Evolutionary conservation across 2,113 vertebrate species (phyloP).

Genomic region (Protobothrops flavoviridis): DNA sequence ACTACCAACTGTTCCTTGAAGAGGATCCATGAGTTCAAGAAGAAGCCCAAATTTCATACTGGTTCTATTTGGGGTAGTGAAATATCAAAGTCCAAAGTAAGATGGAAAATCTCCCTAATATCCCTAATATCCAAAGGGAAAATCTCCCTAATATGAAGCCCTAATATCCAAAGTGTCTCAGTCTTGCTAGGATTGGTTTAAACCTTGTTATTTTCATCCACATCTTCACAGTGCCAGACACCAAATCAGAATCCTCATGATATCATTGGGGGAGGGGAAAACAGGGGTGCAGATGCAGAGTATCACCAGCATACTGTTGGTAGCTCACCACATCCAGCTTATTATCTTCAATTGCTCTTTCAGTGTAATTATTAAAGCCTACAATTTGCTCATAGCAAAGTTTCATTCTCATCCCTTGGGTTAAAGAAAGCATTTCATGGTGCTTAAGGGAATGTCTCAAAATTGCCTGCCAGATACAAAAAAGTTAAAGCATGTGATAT

Average conservation of each 20-base stretch:
- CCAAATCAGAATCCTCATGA: not conserved
- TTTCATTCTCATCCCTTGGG: not conserved
- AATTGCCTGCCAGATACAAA: not conserved
- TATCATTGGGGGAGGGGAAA: not conserved
- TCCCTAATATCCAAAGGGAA: too few relatives aligned
- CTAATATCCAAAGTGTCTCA: too few relatives aligned
- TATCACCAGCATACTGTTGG: not conserved
- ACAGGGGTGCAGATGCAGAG: not conserved
- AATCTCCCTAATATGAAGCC: too few relatives aligned
- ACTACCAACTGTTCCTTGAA: not conserved
- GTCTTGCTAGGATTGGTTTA: too few relatives aligned
- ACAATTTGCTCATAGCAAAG: not conserved
- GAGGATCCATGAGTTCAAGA: not conserved
- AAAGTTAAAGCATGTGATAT: not conserved
- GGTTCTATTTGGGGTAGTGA: too few relatives aligned
- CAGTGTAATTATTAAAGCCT: not conserved
- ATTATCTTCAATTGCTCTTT: not conserved
- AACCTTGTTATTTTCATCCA: not conserved
- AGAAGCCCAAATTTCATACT: too few relatives aligned
- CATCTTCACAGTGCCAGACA: not conserved
- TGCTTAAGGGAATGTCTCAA: not conserved
- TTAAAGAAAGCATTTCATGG: not conserved
- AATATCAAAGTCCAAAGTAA: too few relatives aligned
- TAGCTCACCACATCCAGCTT: not conserved
- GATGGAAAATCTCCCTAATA: too few relatives aligned